Conservation (phyloP, 2,888 invertebrate species). For the Cepaea hortensis region DNA sequence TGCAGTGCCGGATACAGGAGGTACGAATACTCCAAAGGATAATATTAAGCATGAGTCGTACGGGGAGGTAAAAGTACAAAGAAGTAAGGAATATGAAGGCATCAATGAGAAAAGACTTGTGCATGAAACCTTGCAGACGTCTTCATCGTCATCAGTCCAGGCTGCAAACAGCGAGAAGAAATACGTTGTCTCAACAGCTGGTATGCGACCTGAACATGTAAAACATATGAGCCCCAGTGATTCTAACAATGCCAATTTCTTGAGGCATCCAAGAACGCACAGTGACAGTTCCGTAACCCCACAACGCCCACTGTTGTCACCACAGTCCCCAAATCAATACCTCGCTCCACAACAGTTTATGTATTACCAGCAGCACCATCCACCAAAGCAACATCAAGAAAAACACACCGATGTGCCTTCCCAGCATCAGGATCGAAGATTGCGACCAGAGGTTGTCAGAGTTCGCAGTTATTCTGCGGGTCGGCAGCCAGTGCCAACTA, state of each 20-base stretch:
- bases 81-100: not conserved
- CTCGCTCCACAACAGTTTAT: not conserved
- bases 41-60: not conserved
- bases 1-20: no score
- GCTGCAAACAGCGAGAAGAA: not conserved
- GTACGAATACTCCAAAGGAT: not conserved
- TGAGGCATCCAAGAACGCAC: not conserved
- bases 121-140: not conserved
- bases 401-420: not conserved
- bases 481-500: not conserved
- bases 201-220: not conserved
- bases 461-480: conserved; percentile 24
- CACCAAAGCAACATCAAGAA: not conserved
- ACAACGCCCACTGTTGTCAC: not conserved
- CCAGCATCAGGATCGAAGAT: not conserved
- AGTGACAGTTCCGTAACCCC: not conserved
- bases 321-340: not conserved
- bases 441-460: not conserved
- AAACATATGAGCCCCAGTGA: not conserved
- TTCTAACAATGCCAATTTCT: not conserved
- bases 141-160: not conserved
- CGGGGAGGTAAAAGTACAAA: not conserved
- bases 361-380: conserved; percentile 2
- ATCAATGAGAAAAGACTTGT: not conserved
- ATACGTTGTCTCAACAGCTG: no score